These are phyloP conservation scores for Myotis yumanensis DNA, from an alignment of 2,113 vertebrate species.

Conservation along the genomic window DNA sequence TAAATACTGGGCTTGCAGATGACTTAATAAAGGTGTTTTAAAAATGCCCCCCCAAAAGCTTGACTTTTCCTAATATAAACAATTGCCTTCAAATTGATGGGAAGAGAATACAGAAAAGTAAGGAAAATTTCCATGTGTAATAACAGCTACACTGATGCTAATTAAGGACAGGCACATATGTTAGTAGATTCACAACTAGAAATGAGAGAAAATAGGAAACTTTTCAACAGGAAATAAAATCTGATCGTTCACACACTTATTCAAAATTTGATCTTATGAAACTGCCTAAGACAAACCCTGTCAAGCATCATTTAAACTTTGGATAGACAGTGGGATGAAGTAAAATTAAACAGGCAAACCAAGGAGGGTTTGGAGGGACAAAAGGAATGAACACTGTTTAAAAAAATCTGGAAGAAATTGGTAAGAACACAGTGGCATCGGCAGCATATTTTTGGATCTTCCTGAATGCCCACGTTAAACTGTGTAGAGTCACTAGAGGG, in stretches of 20 bases:
- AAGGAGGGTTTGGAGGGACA: not conserved
- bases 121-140: not conserved
- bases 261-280: not conserved
- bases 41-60: not conserved
- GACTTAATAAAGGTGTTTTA: not conserved
- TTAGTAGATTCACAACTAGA: not conserved
- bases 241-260: not conserved
- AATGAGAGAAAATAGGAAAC: not conserved
- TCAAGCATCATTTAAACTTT: not conserved
- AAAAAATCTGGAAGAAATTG: not conserved
- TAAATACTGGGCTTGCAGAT: not conserved
- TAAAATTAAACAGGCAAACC: conserved; percentile 10
- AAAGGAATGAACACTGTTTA: not conserved
- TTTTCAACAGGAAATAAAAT: not conserved
- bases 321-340: not conserved
- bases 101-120: not conserved
- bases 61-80: not conserved
- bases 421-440: not conserved
- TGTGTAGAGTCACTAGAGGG: fast-evolving
- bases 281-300: not conserved
- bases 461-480: not conserved
- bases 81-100: not conserved
- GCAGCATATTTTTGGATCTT: not conserved
- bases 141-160: not conserved
- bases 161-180: not conserved